These are phyloP conservation scores for Pollachius pollachius DNA, from an alignment of 2,113 vertebrate species.

Conservation along the genomic window DNA sequence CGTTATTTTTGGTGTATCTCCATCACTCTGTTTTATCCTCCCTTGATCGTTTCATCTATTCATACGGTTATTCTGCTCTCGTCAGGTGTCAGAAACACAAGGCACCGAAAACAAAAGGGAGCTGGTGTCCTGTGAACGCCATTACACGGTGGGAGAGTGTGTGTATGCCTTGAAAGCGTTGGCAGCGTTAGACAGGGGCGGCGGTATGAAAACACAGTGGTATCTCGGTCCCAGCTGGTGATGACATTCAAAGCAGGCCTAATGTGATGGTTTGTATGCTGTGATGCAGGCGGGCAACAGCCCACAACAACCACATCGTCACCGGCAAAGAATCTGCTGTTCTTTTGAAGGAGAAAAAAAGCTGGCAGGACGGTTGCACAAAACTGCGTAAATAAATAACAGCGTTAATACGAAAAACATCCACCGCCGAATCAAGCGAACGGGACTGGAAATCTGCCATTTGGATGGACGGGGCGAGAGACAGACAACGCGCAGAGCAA, in stretches of 20 bases:
- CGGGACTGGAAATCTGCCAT: constrained; percentile 44
- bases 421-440: constrained; percentile 23
- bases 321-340: no score
- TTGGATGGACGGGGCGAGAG: constrained; percentile 51
- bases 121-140: no score
- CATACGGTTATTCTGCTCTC: constrained; percentile 48
- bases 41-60: constrained; percentile 42
- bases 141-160: no score
- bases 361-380: neutral
- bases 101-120: neutral
- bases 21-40: constrained; percentile 18
- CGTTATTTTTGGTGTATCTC: constrained; percentile 1
- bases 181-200: no score
- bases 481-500: constrained; percentile 60
- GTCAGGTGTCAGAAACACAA: constrained; percentile 43
- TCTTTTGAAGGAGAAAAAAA: no score
- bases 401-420: neutral
- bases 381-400: neutral
- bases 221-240: no score
- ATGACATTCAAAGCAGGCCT: no score
- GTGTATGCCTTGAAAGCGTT: no score
- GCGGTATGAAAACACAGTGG: no score
- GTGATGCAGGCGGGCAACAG: no score
- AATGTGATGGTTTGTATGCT: no score
- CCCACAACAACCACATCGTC: no score